Conservation (phyloP, 1,140 invertebrate genomes). For the Drosophila sechellia region DNA sequence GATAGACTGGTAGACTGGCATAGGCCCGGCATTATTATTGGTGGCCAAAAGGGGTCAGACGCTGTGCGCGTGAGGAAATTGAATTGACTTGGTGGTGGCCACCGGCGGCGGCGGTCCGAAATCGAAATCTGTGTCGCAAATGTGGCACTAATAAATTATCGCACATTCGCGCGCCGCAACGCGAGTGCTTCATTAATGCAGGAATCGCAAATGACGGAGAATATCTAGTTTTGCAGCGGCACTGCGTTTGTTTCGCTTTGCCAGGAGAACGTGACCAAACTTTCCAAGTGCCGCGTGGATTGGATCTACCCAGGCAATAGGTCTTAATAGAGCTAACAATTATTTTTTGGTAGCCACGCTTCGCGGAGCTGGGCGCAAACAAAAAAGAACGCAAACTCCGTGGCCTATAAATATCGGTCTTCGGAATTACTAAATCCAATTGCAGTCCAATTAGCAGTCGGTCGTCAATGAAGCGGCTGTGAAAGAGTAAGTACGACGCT, state of each 20-base stretch:
- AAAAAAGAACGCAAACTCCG: slow-evolving; percentile 18
- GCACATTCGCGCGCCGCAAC: slow-evolving; percentile 56
- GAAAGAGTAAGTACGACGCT: slow-evolving; percentile 31
- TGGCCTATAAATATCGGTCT: slow-evolving; percentile 32
- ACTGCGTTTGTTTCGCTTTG: slow-evolving; percentile 47
- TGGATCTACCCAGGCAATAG: background rate
- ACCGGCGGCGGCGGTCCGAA: slow-evolving; percentile 21
- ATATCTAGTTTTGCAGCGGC: slow-evolving; percentile 65
- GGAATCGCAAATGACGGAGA: slow-evolving; percentile 55
- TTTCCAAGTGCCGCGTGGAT: slow-evolving; percentile 52
- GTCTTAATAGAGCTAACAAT: too few relatives aligned
- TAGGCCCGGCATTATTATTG: slow-evolving; percentile 42
- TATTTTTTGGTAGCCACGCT: background rate
- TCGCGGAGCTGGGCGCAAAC: slow-evolving; percentile 1
- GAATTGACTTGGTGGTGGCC: slow-evolving; percentile 51
- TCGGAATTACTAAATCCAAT: slow-evolving; percentile 44
- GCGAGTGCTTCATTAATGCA: slow-evolving; percentile 63
- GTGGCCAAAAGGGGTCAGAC: slow-evolving; percentile 40
- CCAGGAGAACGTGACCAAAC: slow-evolving; percentile 73
- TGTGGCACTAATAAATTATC: slow-evolving; percentile 75
- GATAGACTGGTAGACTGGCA: slow-evolving; percentile 41
- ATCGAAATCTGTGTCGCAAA: slow-evolving; percentile 67
- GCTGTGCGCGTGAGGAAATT: slow-evolving; percentile 49
- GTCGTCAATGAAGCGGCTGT: slow-evolving; percentile 52
- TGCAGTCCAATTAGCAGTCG: slow-evolving; percentile 64